Percentiles rank a stretch among this genome's conserved stretches.
Conservation (phyloP, 92 coral and sea anemone genomes). For the Blastomussa wellsi region DNA sequence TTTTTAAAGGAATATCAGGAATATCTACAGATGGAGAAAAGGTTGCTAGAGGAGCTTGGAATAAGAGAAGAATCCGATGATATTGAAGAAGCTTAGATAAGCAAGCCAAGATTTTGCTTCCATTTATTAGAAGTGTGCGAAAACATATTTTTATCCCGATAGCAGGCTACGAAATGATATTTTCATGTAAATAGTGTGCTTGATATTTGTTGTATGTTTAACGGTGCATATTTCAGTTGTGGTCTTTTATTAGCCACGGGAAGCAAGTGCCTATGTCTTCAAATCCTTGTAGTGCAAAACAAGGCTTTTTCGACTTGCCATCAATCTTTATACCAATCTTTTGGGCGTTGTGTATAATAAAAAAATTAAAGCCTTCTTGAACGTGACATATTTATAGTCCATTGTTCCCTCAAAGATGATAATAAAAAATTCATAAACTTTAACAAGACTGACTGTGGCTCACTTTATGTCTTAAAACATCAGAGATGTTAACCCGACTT, state of each 20-base stretch:
- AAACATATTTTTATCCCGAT: neutral
- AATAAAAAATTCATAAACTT: neutral
- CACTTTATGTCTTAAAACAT: neutral
- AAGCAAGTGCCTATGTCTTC: neutral
- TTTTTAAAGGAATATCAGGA: slow-evolving; percentile 87
- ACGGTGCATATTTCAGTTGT: neutral
- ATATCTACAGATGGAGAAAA: slow-evolving; percentile 91
- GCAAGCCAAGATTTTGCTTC: neutral
- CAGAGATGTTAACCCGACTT: neutral
- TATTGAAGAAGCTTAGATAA: slow-evolving; percentile 34
- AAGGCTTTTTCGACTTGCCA: neutral
- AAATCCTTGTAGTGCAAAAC: neutral
- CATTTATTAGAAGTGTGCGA: neutral
- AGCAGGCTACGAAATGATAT: neutral
- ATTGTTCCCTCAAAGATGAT: neutral
- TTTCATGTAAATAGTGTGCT: slow-evolving; percentile 4
- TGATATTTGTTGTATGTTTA: neutral
- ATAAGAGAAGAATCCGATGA: slow-evolving; percentile 77
- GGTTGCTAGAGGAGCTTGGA: slow-evolving; percentile 89
- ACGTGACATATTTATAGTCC: neutral
- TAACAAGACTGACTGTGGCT: neutral
- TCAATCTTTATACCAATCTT: neutral
- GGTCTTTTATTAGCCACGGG: neutral
- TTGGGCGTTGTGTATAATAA: neutral
- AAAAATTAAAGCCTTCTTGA: neutral